Base-by-base conservation (phyloP, 2,888 invertebrate species). In the Caenorhabditis macrosperma region DNA sequence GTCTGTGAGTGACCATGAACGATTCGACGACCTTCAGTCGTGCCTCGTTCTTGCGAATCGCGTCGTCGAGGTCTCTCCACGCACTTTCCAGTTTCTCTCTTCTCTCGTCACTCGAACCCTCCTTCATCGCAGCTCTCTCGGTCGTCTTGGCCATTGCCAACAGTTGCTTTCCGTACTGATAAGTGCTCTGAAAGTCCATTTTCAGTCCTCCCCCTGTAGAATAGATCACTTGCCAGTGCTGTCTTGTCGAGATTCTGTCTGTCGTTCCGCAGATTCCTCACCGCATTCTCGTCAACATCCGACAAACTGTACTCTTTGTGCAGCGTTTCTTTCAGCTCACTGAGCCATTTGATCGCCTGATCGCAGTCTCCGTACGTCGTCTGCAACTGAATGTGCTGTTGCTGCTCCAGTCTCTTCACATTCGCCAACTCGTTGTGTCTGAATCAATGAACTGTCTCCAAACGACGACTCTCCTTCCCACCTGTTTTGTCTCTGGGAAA, bases 81-180 rank as follows among this genome's bases (percentile, higher is more conserved):
- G 77, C 78, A 20, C 69, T 75, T 26, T 86, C 86, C 63, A 86
- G 48, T 55, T 78, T 81, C 44, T 85, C 78, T 24, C 64, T 80
- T 50, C 78, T 67, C 24, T 67, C 80, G 35, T 78, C 63, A 12
- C 48, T 74, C 20, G 72, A 55, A 24, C 66, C 28, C 20, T 66
- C 66, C 33, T 59, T 68, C 64, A 69, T 68, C 1, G 63, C 38
- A 1, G 61, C 48, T 54, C 74, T 57, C n/a, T 79, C 79, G 2
- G 68, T 69, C 10, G 48, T 93, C 63, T 94, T 91, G 1, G 95
- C 94, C 3, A 95, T 95, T 87, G 94, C 94, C 59, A 95, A 91
- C 79, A 95, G 91, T 91, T 95, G 94, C 87, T 94, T 94, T 17
- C 95, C 95, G 88, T 95, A 95, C 85, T 95, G 94, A 91, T 94